Evolutionary conservation across 2,113 vertebrate species (phyloP), one percentile per base, ranked within the genome.

Genomic region (Muntiacus reevesi): DNA sequence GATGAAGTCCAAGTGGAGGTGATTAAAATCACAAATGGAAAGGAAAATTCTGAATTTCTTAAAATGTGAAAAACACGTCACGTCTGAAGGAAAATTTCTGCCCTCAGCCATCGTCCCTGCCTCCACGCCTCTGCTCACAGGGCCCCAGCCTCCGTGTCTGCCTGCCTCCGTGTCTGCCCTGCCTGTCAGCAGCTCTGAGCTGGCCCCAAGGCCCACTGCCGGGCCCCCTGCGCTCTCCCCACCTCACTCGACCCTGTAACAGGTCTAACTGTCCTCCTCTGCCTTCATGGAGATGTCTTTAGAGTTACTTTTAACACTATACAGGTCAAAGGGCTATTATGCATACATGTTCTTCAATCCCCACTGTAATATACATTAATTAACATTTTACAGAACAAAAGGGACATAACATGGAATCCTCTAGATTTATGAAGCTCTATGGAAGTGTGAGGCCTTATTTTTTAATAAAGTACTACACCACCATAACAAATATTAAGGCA

Each of bases 1-100:
- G 55, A 83, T n/a, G 27, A 90, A 93, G 50, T 81, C 82, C 95
- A 91, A 74, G 25, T 55, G 36, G 15, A 96, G 82, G 33, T 40
- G 40, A 88, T 45, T 82, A 64, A 90, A 96, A 87, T 83, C 64
- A 67, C 93, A 96, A 91, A 33, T 36, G 67, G 67, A 94, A 88
- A 96, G 52, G 50, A 95, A 92, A 57, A 84, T 19, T 82, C 54
- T 50, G 6, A 92, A 96, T 27, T 90, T 92, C 74, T 92, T 36
- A 94, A 74, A 95, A 87, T 87, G 79, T 10, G 45, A 92, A 89
- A 76, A 67, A 13, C 27, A 54, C 43, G 55, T 97, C 11, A 30
- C 17, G 94, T 3, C 43, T 33, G 15, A 92, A 87, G 30, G 55
- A 79, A 78, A 76, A 92, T 7, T 67, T 45, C 1, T 33, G 8